Evolutionary conservation across 2,113 vertebrate genomes (phyloP), one percentile per base, ranked within the genome.

Genomic region (Myrmecophaga tridactyla): DNA sequence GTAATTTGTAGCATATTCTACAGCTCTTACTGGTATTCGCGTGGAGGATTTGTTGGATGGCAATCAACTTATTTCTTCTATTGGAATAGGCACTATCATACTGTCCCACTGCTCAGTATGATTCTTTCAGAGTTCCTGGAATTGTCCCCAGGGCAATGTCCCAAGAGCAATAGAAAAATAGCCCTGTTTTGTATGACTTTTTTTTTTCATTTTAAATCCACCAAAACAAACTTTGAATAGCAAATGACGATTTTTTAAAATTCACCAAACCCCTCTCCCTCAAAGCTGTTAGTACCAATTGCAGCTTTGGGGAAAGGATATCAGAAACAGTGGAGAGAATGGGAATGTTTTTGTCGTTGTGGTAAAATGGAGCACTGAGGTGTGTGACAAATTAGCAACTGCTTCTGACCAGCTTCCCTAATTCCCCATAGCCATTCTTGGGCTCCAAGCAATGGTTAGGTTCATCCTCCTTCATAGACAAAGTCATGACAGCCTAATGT

Each of bases 111-210:
- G 43, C 15, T 53, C 39, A 82, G 5, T 72, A 82, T 69, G 27
- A 94, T 88, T 82, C 81, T 93, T 63, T 3, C 63, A 86, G 53
- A 6, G 20, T 88, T 97, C 87, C 48, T 65, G 72, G 82, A 96
- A 94, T 73, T 78, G 83, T 93, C 36, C 78, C 36, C 76, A 81
- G 13, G 21, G 25, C 56, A 67, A 69, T 70, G 48, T 89, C 62
- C 86, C 73, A 73, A 95, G 36, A 77, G n/a, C 39, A 95, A 84
- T 18, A 72, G 67, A 86, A 94, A 94, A 89, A 36, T 48, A 51
- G 53, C n/a, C 34, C 95, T 75, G 4, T 75, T 69, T 94, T 53
- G 25, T 39, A 41, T 63, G 3, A 53, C 29, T 20, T 62, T 69
- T 85, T 65, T 67, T 86, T 62, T 41, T 7, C 46, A 34, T 80